Percentiles rank a stretch among this genome's conserved stretches.
These are phyloP conservation scores for Vesta saturnalis DNA, from an alignment of 2,888 invertebrate species.

Conservation along the genomic window DNA sequence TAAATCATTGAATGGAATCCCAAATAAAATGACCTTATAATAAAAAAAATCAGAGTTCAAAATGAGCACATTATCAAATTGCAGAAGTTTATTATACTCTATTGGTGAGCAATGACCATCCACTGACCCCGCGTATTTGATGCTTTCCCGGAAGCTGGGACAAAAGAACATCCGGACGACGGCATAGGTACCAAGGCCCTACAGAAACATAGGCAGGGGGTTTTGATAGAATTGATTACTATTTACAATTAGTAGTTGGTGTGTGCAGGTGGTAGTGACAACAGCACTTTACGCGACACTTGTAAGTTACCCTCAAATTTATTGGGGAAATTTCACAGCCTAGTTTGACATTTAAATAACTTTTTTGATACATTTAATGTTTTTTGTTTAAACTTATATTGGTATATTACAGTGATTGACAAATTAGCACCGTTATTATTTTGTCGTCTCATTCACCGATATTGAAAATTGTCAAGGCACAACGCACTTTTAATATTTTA, in stretches of 20 bases:
- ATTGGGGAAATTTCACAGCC: too few relatives aligned
- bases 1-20: neutral
- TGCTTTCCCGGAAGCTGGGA: constrained; percentile 63
- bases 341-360: neutral
- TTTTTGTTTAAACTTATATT: neutral
- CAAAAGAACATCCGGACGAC: constrained; percentile 61
- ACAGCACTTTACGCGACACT: constrained; percentile 45
- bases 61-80: constrained; percentile 41
- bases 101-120: constrained; percentile 61
- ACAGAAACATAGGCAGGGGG: constrained; percentile 31
- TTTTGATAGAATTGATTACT: constrained; percentile 21
- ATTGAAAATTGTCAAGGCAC: too few relatives aligned
- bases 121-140: constrained; percentile 62
- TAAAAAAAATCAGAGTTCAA: constrained; percentile 29
- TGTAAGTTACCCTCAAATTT: constrained; percentile 37
- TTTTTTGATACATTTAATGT: neutral
- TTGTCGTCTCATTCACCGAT: too few relatives aligned
- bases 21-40: constrained; percentile 27
- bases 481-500: too few relatives aligned
- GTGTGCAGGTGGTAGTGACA: constrained; percentile 57
- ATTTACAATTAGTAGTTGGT: constrained; percentile 50
- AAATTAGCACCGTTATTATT: too few relatives aligned
- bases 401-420: too few relatives aligned
- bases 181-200: constrained; percentile 54
- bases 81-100: constrained; percentile 46